Evolutionary conservation across 35 echinoderm and acorn worm species (phyloP), one percentile per base, ranked within the genome.

Genomic region (Lytechinus pictus): DNA sequence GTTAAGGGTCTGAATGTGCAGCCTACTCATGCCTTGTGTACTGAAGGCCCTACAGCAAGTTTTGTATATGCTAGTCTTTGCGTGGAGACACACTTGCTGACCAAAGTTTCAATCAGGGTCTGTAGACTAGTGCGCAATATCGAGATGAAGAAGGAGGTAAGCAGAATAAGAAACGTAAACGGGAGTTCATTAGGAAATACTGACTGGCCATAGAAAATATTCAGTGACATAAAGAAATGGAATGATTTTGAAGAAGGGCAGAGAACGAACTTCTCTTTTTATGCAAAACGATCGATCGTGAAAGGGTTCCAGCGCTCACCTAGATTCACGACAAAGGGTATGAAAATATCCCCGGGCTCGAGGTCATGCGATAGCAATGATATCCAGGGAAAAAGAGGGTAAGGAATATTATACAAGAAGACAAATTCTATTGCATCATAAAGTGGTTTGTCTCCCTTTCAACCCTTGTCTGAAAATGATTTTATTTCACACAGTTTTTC

Each of bases 251-350:
- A 44, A 44, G 33, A 44, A 44, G 33, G 33, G 33, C 33, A 28
- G 52, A 89, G 12, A 89, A 89, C 29, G 27, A 52, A 90, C 33
- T 90, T 6, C 88, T 52, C n/a, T n/a, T n/a, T 89, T 89, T 90
- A 90, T 90, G 28, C 88, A 90, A 44, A 90, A 10, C 10, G 88
- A 90, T 90, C 88, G 88, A 90, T 90, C 16, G 8, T 27, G 28
- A 90, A 51, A 16, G 9, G 44, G 86, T 9, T 58, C 6, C 4
- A 88, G 16, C 12, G 88, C 88, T 90, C 88, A 52, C 88, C 88
- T 54, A 90, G 88, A 90, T 90, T 90, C 52, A 33, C 19, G 29
- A 90, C 88, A 90, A 29, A 51, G 88, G 88, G 88, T 90, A 90
- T 12, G 52, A 54, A 29, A 90, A 90, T 44, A 90, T 90, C 88